Evolutionary conservation across 1,140 invertebrate species (phyloP).

Genomic region (Cyclargus thomasi): DNA sequence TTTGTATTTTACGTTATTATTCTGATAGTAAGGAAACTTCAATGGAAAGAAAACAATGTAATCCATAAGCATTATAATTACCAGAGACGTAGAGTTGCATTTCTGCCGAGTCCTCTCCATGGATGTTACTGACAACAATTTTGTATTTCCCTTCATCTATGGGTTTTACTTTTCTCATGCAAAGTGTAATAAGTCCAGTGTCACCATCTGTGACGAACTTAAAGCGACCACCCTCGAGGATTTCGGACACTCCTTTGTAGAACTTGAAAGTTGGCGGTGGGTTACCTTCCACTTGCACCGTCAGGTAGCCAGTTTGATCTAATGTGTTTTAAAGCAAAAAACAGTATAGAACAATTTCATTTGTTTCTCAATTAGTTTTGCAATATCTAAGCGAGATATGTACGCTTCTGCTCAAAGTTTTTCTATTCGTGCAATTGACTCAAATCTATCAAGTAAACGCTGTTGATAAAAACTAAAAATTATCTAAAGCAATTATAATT

Average conservation of each 20-base stretch:
- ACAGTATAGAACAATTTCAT: conserved; percentile 9
- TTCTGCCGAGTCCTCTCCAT: conserved; percentile 95
- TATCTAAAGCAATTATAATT: not conserved
- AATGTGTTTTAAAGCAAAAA: conserved; percentile 22
- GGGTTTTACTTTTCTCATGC: conserved; percentile 96
- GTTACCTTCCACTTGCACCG: conserved; percentile 91
- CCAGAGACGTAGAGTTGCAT: conserved; percentile 97
- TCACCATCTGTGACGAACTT: conserved; percentile 93
- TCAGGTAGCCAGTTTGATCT: conserved; percentile 93
- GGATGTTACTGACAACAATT: conserved; percentile 92
- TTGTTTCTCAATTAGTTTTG: not conserved
- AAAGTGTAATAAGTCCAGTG: conserved; percentile 91
- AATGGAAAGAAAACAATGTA: not conserved
- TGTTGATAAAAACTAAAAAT: not conserved
- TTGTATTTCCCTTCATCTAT: conserved; percentile 99
- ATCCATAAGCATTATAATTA: conserved; percentile 59
- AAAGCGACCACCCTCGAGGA: conserved; percentile 94
- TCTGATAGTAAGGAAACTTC: not conserved
- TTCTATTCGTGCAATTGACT: not conserved
- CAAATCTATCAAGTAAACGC: not conserved
- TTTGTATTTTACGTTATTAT: not conserved
- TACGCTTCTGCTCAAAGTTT: not conserved
- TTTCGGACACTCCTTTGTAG: conserved; percentile 93
- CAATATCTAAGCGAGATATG: not conserved
- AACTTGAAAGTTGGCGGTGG: conserved; percentile 96